These are phyloP conservation scores for Otolemur crassicaudatus DNA, from an alignment of 2,797 vertebrate genomes.

Conservation along the genomic window DNA sequence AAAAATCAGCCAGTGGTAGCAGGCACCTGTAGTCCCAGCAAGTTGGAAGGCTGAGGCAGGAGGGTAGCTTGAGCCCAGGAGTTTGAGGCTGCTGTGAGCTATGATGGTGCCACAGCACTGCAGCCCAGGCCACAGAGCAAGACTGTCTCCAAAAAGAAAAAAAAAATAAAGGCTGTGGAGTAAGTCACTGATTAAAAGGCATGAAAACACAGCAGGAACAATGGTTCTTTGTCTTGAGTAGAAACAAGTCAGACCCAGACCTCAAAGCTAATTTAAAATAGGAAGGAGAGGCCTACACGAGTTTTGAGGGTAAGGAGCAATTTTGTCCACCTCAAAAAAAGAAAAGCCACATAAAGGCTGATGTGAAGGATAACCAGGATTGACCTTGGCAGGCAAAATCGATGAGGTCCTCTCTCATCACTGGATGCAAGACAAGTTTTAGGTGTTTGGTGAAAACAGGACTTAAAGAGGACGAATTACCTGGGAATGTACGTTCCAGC, in stretches of 20 bases:
- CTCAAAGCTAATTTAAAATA: background rate
- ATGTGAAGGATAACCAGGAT: conserved; percentile 56
- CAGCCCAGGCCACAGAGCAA: background rate
- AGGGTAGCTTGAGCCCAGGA: background rate
- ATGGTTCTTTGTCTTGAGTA: background rate
- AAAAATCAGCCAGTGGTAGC: background rate
- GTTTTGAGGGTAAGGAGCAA: conserved; percentile 55
- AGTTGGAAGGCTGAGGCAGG: background rate
- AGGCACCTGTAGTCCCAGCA: background rate
- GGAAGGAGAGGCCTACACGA: conserved; percentile 11
- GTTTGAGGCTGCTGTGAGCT: background rate
- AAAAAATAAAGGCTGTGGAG: background rate
- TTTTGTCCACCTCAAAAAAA: conserved; percentile 49
- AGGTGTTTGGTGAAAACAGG: background rate
- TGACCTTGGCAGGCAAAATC: conserved; percentile 48
- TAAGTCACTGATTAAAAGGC: background rate
- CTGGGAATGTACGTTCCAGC: conserved; percentile 60
- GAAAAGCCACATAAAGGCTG: background rate
- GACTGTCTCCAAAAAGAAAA: background rate
- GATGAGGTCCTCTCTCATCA: conserved; percentile 25
- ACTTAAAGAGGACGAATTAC: conserved; percentile 61
- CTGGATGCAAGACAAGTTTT: conserved; percentile 69
- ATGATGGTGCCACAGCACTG: background rate
- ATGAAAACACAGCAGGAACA: background rate
- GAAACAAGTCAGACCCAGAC: background rate